These are phyloP conservation scores for Nebria brevicollis DNA, from an alignment of 2,888 invertebrate genomes.

Conservation along the genomic window DNA sequence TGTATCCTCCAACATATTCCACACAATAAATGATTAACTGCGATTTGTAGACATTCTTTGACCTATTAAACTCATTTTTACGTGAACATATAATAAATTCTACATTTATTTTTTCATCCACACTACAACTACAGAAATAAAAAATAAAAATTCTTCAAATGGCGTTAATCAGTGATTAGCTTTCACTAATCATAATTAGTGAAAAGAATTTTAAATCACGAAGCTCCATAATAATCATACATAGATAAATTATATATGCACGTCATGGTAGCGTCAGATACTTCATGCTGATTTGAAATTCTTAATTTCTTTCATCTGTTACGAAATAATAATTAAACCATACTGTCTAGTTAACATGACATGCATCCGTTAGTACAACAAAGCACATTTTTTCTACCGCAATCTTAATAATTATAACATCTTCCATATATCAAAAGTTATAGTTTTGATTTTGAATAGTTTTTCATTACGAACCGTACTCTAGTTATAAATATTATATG, in stretches of 20 bases:
- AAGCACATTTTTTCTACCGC: not conserved
- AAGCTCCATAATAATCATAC: not conserved
- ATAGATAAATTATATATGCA: not conserved
- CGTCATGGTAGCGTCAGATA: not conserved
- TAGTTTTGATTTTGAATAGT: no score
- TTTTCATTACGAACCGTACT: no score
- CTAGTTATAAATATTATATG: no score
- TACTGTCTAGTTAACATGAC: not conserved
- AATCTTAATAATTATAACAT: no score
- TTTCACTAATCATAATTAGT: not conserved
- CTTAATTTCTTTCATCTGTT: not conserved
- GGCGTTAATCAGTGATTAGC: not conserved
- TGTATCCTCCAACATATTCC: no score
- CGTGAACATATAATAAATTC: no score
- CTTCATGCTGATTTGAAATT: not conserved
- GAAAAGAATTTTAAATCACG: not conserved
- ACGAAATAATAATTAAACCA: not conserved
- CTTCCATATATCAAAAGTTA: no score
- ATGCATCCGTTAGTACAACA: not conserved
- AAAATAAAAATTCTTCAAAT: not conserved
- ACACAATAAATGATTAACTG: no score
- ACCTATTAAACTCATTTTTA: no score
- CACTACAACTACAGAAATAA: not conserved
- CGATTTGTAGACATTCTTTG: no score
- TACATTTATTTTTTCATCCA: no score